Evolutionary conservation across 2,888 invertebrate genomes (phyloP), one percentile per base, ranked within the genome.

Genomic region (Anoplius nigerrimus): DNA sequence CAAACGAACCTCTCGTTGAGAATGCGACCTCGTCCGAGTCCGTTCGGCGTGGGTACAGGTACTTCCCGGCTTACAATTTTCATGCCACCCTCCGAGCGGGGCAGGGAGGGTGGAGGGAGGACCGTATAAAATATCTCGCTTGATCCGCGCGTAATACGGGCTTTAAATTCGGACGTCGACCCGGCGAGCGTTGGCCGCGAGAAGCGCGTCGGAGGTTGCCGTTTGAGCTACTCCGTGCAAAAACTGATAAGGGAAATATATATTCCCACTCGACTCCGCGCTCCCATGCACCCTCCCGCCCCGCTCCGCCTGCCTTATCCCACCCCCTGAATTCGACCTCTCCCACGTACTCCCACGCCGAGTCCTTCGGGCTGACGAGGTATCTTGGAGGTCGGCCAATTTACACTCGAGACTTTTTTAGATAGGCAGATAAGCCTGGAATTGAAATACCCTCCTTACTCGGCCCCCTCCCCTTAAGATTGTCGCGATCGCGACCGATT

Each of bases 301-400:
- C 3, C 51, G 3, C 20, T 18, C 51, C 51, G 3, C 20, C 16
- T 16, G 8, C 13, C 16, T n/a, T 48, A 11, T 48, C 13, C 18
- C 51, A 16, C 8, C 11, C 51, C 11, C 11, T 51, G 18, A 11
- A 8, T 21, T 52, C 55, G 34, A n/a, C 34, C 66, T 48, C 57
- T 71, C 24, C 66, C 60, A 62, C 43, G 16, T 57, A 18, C 18
- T 22, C 34, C 24, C 22, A 42, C 22, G 18, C 48, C 45, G 16
- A 21, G 34, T 63, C 51, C 58, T 43, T 65, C 59, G 55, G 45
- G 76, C 80, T 77, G 81, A 80, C 82, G 75, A 75, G 75, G 71
- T 76, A 67, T 68, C 71, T 72, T 78, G 79, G 80, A 80, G 66
- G 18, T 34, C 45, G 54, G 79, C 79, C 80, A 82, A 81, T 81